Evolutionary conservation across 2,113 vertebrate genomes (phyloP), one percentile per base, ranked within the genome.

Genomic region (western clawed frog (Xenopus tropicalis)): DNA sequence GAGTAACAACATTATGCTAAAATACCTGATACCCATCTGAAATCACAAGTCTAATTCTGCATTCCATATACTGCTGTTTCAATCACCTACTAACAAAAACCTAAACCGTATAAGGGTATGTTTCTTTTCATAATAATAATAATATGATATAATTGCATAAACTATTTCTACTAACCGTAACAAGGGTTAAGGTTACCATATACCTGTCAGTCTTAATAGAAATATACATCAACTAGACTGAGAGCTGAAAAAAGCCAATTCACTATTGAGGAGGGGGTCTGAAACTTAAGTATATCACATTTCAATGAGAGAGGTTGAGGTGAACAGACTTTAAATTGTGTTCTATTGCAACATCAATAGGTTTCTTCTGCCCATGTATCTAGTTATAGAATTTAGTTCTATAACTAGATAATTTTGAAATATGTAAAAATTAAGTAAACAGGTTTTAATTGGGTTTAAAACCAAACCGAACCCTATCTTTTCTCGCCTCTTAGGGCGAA

Each of bases 141-240:
- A 56, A 75, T 44, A 73, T 59, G 79, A 69, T 70, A 69, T 79
- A 85, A 79, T 80, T 81, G 79, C 61, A 70, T 71, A 78, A 80
- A 85, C 66, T 83, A 81, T 78, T 64, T 62, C 58, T 23, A 64
- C 78, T 73, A 69, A 80, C 25, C 69, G 79, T 80, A 78, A 65
- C 85, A 48, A 21, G 79, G 81, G 23, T 82, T 54, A 81, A 66
- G 80, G 80, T 71, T 82, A 81, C 72, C 17, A 61, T n/a, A 72
- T 73, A 80, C 14, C 80, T 51, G 78, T 78, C 46, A 58, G 61
- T 79, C 72, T 79, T 84, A 65, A 44, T 83, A 72, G 85, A 17
- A 80, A 74, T 54, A 84, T 69, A 51, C 67, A 82, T 80, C 24
- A 84, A 80, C 48, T 37, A 57, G 62, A 42, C 56, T 19, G 29